Percentiles rank a stretch among this genome's conserved stretches.
Evolutionary conservation across 2,797 vertebrate genomes (phyloP).

Genomic region (Halcyon leucocephala): DNA sequence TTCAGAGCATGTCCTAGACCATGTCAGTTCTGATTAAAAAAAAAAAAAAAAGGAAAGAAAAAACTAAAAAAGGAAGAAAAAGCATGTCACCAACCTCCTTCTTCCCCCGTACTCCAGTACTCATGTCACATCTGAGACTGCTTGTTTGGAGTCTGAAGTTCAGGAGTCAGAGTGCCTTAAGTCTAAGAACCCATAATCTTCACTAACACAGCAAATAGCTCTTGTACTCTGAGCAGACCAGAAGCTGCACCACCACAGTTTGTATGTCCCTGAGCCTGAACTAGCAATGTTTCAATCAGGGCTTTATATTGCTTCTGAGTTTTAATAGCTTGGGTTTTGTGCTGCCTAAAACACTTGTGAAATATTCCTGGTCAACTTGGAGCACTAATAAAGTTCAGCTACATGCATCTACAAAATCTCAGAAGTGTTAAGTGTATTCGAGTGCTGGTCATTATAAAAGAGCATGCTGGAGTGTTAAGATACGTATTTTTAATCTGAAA

Average conservation of each 20-base stretch:
- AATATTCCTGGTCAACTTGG: neutral
- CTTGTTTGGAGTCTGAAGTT: neutral
- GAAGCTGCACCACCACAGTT: neutral
- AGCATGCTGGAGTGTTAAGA: neutral
- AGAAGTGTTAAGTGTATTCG: neutral
- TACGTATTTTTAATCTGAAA: rapidly evolving
- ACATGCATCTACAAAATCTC: neutral
- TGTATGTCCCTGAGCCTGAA: neutral
- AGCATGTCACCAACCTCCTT: neutral
- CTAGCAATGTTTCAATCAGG: neutral
- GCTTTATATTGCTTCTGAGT: neutral
- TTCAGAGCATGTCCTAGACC: neutral
- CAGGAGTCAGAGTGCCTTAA: neutral
- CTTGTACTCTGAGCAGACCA: neutral
- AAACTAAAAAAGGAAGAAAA: too few relatives aligned
- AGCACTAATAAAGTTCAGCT: neutral
- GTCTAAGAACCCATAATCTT: neutral
- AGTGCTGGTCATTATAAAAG: neutral
- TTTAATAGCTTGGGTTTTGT: neutral
- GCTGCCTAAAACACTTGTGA: neutral
- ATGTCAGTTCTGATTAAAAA: neutral
- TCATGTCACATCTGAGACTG: neutral
- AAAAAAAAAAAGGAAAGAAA: neutral
- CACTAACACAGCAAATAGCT: neutral
- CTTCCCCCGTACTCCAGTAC: neutral